Base-by-base conservation (phyloP, 2,888 invertebrate species). In the Xanthorhoe designata region DNA sequence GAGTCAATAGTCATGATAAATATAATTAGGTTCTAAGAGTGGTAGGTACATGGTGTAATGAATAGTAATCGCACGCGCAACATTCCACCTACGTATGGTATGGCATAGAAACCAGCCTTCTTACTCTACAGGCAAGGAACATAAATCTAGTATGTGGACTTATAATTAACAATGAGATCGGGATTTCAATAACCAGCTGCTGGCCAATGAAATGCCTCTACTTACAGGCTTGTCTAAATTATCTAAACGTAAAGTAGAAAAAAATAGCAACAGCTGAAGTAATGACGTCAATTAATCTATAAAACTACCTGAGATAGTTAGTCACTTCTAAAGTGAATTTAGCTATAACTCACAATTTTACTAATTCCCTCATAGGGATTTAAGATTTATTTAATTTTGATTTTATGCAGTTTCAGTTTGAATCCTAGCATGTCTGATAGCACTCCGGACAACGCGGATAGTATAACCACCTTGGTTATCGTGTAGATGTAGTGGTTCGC, bases 401-500 rank as follows among this genome's bases (percentile, higher is more conserved):
- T 98, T 94, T 99, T 99, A 90, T 99, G 98, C 55, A 99, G 94
- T 91, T 99, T 99, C 68, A 99, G 94, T 91, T 99, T 99, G 90
- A 99, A 99, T 60, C 99, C 99, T 61, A 99, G 94, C 93, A 99
- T 96, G 92, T 99, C 99, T 3, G 98, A 98, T n/a, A 99, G 94
- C 18, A 99, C 98, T 5, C 98, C 99, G 0, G 98, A 99, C 57
- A 99, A 95, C 1, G 99, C 99, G 0, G 99, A 99, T 54, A 99
- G 92, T 75, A 99, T 97, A 6, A 99, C 98, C 61, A 99, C 97
- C 92, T 99, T 98, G 9, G 98, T 98, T 69, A 98, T 97, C 68
- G 98, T 99, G 91, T 99, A 99, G 62, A 99, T 94, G 86, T 98
- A 98, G 58, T 99, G 98, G 93, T 99, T 99, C 66, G 98, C 98